phyloP scores from a whole-genome alignment of 2,888 invertebrate genomes.

The Copidosoma aretas region DNA sequence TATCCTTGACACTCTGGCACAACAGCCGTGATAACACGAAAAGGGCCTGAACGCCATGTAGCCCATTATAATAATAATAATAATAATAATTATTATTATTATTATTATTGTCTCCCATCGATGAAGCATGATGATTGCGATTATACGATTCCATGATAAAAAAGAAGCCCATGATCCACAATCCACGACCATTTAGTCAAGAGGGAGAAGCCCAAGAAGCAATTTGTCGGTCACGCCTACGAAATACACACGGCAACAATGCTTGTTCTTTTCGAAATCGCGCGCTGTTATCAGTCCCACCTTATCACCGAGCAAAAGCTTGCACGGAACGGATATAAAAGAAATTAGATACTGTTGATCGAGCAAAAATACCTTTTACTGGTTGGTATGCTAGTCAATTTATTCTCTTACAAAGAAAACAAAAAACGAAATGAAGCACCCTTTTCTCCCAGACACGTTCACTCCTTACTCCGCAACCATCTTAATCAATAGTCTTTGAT shows the following conservation, averaged over 20 bases:
- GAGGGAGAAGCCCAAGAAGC: neutral
- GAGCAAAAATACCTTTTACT: conserved; percentile 35
- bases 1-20: conserved; percentile 58
- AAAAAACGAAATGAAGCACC: conserved; percentile 24
- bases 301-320: conserved; percentile 13
- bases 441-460: conserved; percentile 12
- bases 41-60: neutral
- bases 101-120: conserved; percentile 6
- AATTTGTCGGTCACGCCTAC: neutral
- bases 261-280: conserved; percentile 22
- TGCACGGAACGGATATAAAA: conserved; percentile 7
- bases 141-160: neutral
- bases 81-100: conserved; percentile 4
- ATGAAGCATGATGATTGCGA: conserved; percentile 3
- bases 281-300: conserved; percentile 21
- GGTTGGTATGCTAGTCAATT: conserved; percentile 43
- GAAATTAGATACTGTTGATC: conserved; percentile 38
- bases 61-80: no score
- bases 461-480: neutral
- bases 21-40: conserved; percentile 54
- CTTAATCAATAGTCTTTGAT: conserved; percentile 35
- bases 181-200: conserved; percentile 19
- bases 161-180: neutral
- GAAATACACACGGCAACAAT: conserved; percentile 9
- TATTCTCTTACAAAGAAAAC: conserved; percentile 39